Base-by-base conservation (phyloP, 2,888 invertebrate species). In the Stegana nigrithorax region DNA sequence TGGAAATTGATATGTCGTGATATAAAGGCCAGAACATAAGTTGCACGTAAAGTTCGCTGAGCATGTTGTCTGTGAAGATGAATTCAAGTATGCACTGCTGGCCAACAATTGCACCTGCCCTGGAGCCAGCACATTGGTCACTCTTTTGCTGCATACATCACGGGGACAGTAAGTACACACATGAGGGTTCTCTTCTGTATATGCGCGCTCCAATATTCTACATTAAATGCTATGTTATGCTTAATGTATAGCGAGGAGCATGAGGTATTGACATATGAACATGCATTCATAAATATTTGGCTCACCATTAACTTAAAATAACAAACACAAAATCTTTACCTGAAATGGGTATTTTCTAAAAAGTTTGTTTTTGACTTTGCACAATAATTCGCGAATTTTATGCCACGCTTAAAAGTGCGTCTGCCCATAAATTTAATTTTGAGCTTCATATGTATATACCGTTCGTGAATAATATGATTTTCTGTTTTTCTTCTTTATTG, bases 51-150 rank as follows among this genome's bases (percentile, higher is more conserved):
- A 98, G 87, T 98, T 98, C 87, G 98, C 98, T 42, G 98, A 98
- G 84, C 97, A 95, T 85, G 96, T 98, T 14, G 98, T 98, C 32
- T 98, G 98, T 86, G 98, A 98, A 86, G 98, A 98, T 84, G 98
- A 98, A 87, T 97, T 98, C 87, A 98, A 98, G 86, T 98, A 98
- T 85, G 98, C 98, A 21, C 89, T 98, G 64, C 87, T 98, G 72
- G 98, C 98, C 67, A 98, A 98, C 88, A 98, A 98, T 87, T 98
- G 98, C 87, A 94, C 98, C 67, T 97, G 97, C 86, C 98, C 98
- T 0, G 98, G 98, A 14, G 96, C 97, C 12, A 98, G 98, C 47
- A 98, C 98, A 0, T 89, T 98, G 65, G 97, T 98, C 70, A 98
- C 98, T 1, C 89, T 98, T 1, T 88, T 98, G 53, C 89, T 98